A percentile compares a stretch with the other conserved stretches of the same genome.
phyloP scores from a whole-genome alignment of 2,888 invertebrate species.

The Dendrolimus houi region DNA sequence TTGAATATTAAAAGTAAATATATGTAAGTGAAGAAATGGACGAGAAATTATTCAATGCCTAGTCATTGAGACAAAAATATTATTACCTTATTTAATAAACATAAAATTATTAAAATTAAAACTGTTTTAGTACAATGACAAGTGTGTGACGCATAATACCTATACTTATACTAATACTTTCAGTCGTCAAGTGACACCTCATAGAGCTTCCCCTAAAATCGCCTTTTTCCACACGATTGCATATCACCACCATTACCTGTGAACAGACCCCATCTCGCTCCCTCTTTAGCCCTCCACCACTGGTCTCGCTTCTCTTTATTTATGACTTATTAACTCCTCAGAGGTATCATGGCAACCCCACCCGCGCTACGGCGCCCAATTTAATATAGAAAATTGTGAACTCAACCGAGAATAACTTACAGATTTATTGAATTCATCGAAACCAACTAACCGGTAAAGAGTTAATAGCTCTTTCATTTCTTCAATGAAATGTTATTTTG shows the following conservation, averaged over 20 bases:
- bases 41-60: too few relatives aligned
- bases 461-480: conserved; percentile 5
- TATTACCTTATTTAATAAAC: too few relatives aligned
- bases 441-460: conserved; percentile 19
- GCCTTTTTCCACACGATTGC: conserved; percentile 74
- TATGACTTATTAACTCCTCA: conserved; percentile 75
- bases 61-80: too few relatives aligned
- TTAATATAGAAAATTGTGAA: conserved; percentile 74
- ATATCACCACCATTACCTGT: conserved; percentile 59
- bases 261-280: conserved; percentile 38
- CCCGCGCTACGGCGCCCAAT: conserved; percentile 46
- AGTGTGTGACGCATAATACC: too few relatives aligned
- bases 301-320: conserved; percentile 31
- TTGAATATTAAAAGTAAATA: too few relatives aligned
- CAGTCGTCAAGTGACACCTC: conserved; percentile 53
- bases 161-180: conserved; percentile 19
- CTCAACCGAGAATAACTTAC: conserved; percentile 51
- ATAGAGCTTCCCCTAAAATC: conserved; percentile 43
- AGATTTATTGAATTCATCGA: conserved; percentile 65
- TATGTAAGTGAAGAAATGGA: too few relatives aligned
- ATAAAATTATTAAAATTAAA: too few relatives aligned
- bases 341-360: conserved; percentile 73
- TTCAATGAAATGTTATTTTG: too few relatives aligned
- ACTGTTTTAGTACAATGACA: too few relatives aligned
- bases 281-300: conserved; percentile 27